These are phyloP conservation scores for Hypotaenidia philippensis DNA, from an alignment of 2,797 vertebrate species.

Conservation along the genomic window DNA sequence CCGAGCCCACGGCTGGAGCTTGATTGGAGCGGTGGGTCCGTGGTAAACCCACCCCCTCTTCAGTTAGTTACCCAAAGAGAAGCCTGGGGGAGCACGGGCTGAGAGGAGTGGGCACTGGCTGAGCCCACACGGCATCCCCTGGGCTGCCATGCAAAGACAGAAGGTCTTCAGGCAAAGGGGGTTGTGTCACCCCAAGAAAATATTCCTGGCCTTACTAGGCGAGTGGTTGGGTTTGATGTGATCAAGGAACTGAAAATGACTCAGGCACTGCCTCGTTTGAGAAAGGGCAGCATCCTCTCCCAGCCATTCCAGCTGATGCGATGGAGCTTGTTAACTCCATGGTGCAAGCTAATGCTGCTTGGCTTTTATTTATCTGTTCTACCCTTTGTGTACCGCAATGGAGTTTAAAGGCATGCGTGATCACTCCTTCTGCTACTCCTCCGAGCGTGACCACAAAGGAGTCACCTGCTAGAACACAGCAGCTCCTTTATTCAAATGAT, in stretches of 20 bases:
- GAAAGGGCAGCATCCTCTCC: not conserved
- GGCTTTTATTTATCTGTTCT: not conserved
- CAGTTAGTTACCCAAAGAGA: not conserved
- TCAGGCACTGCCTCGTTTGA: rapidly evolving
- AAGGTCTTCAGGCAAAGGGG: not conserved
- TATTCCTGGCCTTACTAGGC: not conserved
- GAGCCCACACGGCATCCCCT: not conserved
- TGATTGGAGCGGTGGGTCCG: rapidly evolving
- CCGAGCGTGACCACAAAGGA: constrained; percentile 71
- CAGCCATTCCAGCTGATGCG: constrained; percentile 48
- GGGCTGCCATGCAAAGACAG: not conserved
- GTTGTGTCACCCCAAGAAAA: not conserved
- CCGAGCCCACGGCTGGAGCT: not conserved
- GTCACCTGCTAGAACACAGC: constrained; percentile 84
- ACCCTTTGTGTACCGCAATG: rapidly evolving
- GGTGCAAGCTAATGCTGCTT: not conserved
- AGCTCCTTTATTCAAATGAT: constrained; percentile 76
- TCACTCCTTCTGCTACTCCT: not conserved
- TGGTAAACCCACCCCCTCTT: not conserved
- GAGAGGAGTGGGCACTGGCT: not conserved
- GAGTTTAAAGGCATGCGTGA: not conserved
- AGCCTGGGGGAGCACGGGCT: rapidly evolving
- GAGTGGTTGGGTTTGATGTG: not conserved
- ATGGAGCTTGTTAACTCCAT: not conserved
- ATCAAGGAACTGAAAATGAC: not conserved